Percentiles rank a stretch among this genome's conserved stretches.
These are phyloP conservation scores for Oncorhynchus nerka DNA, from an alignment of 2,113 vertebrate genomes.

Conservation along the genomic window DNA sequence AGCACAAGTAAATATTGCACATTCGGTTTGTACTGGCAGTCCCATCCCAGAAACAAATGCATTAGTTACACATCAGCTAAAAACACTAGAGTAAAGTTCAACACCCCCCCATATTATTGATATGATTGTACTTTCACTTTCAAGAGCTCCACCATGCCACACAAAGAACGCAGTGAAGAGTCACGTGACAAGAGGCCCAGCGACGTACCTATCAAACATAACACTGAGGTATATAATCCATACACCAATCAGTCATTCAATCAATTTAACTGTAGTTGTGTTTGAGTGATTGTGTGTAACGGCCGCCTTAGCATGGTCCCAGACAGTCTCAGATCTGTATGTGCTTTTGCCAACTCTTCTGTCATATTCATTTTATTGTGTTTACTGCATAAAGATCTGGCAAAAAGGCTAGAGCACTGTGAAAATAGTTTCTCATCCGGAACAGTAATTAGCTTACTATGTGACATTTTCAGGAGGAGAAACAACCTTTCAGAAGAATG, in stretches of 20 bases:
- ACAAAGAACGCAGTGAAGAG: constrained; percentile 30
- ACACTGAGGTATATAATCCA: neutral
- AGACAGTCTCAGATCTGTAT: too few species aligned
- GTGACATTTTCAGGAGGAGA: constrained; percentile 40
- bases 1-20: neutral
- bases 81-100: neutral
- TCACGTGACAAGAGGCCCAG: constrained; percentile 2
- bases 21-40: neutral
- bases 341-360: too few species aligned
- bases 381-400: too few species aligned
- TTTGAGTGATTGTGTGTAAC: too few species aligned
- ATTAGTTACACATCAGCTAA: neutral
- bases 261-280: too few species aligned
- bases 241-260: too few species aligned
- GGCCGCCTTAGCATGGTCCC: too few species aligned
- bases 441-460: too few species aligned
- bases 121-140: neutral
- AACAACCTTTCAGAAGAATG: constrained; percentile 51
- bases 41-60: neutral
- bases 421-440: too few species aligned
- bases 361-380: too few species aligned
- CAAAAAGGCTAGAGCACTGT: too few species aligned
- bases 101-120: too few species aligned
- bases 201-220: neutral
- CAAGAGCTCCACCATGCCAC: constrained; percentile 27